Base-by-base conservation (phyloP, 2,888 invertebrate species). In the Cheilosia variabilis region DNA sequence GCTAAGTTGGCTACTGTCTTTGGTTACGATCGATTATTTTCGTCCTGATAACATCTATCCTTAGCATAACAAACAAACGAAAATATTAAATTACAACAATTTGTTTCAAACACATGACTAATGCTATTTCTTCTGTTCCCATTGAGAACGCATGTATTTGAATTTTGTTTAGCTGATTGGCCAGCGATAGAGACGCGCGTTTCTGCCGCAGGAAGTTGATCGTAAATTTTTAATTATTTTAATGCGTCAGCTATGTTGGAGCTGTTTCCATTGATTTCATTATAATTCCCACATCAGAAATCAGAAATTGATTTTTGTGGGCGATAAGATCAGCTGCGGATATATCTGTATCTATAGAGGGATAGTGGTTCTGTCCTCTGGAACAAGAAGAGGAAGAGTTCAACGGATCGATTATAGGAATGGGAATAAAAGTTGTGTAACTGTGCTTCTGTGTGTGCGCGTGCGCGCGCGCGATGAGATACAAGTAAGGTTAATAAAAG, bases 201-300 rank as follows among this genome's bases (percentile, higher is more conserved):
- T 17, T 10, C 10, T 31, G 41, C 53, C 60, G 53, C 80, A 80
- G 84, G 84, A 84, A 84, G 80, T 80, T 50, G 84, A 75, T 84
- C 80, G 80, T 84, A 84, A 84, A 84, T 75, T 75, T 80, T 84
- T 75, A 80, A 84, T 80, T 80, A 84, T 75, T 84, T 73, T 53
- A 79, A 84, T 73, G 75, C 58, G 63, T 75, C 75, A 69, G 13
- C 68, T 6, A 9, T 72, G 72, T 27, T 52, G 19, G 43, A 43
- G 50, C 24, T 63, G n/a, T 43, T 81, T 37, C 37, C 9, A 58
- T 71, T 13, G 34, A 37, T 52, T 68, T 45, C 68, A 52, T 73
- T 83, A 50, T 68, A 19, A 17, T 75, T 83, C 83, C 73, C 73
- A 79, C 63, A 83, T 75, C 63, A 65, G 34, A 76, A 78, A 62